phyloP scores from a whole-genome alignment of 2,888 invertebrate species.

The Andrena dorsata region DNA sequence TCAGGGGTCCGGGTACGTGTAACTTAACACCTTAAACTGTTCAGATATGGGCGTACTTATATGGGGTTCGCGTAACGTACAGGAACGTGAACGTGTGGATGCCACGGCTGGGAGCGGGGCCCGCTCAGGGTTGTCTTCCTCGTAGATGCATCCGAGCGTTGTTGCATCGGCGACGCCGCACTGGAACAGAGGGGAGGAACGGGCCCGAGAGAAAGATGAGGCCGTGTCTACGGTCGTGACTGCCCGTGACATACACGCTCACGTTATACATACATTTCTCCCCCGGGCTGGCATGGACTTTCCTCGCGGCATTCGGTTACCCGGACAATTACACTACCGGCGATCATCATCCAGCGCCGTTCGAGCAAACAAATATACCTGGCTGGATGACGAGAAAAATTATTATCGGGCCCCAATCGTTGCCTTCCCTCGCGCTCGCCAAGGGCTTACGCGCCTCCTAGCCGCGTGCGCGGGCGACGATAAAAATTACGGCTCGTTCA shows the following conservation, averaged over 20 bases:
- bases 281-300: slow-evolving; percentile 60
- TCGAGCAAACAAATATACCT: slow-evolving; percentile 48
- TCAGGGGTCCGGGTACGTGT: slow-evolving; percentile 64
- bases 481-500: slow-evolving; percentile 41
- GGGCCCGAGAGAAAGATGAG: slow-evolving; percentile 72
- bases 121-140: slow-evolving; percentile 50
- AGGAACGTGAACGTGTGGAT: slow-evolving; percentile 14
- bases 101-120: slow-evolving; percentile 27
- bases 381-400: slow-evolving; percentile 57
- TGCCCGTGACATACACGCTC: slow-evolving; percentile 78
- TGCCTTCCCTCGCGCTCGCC: slow-evolving; percentile 12
- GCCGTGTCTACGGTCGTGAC: slow-evolving; percentile 77
- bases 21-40: slow-evolving; percentile 75
- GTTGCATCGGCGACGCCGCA: slow-evolving; percentile 2
- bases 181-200: slow-evolving; percentile 43
- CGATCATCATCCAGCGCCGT: slow-evolving; percentile 62
- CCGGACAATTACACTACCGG: slow-evolving; percentile 66
- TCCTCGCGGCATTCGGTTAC: slow-evolving; percentile 71
- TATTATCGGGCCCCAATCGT: slow-evolving; percentile 52
- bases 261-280: slow-evolving; percentile 72
- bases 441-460: neutral
- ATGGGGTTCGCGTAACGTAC: slow-evolving; percentile 39
- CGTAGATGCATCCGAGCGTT: slow-evolving; percentile 37
- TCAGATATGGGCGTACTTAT: slow-evolving; percentile 36
- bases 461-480: slow-evolving; percentile 33